Evolutionary conservation across 2,113 vertebrate species (phyloP), one percentile per base, ranked within the genome.

Genomic region (Scartelaos histophorus): DNA sequence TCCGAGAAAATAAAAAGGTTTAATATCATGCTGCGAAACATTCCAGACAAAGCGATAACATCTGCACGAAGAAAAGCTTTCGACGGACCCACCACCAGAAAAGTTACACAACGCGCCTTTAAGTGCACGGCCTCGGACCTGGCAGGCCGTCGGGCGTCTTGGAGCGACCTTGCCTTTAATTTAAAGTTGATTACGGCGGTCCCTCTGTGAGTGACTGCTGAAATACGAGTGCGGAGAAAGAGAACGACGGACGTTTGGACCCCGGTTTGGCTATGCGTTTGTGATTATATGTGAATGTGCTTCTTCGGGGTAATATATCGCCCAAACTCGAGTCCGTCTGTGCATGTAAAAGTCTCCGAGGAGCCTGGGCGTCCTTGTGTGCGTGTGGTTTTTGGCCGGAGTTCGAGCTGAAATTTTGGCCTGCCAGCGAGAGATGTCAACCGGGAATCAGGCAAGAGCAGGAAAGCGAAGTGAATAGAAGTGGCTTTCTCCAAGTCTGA

Each of bases 111-210:
- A 29, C 29, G 29, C 29, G 29, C 29, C 29, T 29, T 29, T 6
- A 43, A 43, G 38, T 43, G 73, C 71, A 75, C 68, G 81, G 85
- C 84, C 86, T 90, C 84, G 87, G 76, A 88, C 74, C 71, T 90
- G 89, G 89, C 88, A 87, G 69, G 69, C 74, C 51, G 74, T 43
- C 66, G 24, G 7, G 84, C 74, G 84, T 87, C 86, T 90, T 89
- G 87, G 86, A 90, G 81, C 80, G 69, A 85, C 84, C 80, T 77
- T 84, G 85, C 83, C 84, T 90, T 83, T 90, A 91, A 91, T 91
- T 91, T 90, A 82, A 82, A 90, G 76, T 88, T 91, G 89, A 91
- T 88, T 91, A 82, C 89, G 71, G 64, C 78, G 83, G 84, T 83
- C 80, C 84, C 69, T 80, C 35, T 80, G 70, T 74, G 86, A 81